phyloP scores from a whole-genome alignment of 2,888 invertebrate genomes.

The Nomada ruficornis region DNA sequence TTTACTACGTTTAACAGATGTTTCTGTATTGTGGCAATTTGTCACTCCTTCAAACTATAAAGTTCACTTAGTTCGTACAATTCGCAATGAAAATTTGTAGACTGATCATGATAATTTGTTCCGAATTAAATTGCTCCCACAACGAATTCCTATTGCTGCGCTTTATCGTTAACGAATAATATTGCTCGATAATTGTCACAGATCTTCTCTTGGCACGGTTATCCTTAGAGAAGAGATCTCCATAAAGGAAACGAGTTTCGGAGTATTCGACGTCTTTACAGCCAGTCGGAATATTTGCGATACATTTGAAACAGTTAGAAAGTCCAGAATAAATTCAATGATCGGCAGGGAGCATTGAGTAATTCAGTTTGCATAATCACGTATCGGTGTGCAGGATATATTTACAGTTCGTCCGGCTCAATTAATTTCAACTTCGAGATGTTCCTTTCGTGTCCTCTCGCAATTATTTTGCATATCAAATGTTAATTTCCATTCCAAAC shows the following conservation, averaged over 20 bases:
- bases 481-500: background rate
- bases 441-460: background rate
- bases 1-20: background rate
- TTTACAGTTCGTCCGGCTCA: constrained; percentile 7
- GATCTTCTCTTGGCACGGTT: too few relatives aligned
- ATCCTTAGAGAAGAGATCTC: background rate
- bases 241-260: background rate
- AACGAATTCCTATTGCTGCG: too few relatives aligned
- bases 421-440: constrained; percentile 1
- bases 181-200: too few relatives aligned
- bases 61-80: background rate
- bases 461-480: background rate
- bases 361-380: constrained; percentile 14
- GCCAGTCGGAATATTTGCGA: background rate
- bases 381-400: background rate
- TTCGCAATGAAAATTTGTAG: background rate
- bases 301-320: constrained; percentile 14
- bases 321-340: constrained; percentile 5
- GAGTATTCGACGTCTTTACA: background rate
- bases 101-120: background rate
- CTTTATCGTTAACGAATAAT: too few relatives aligned
- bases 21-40: background rate
- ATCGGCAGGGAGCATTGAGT: background rate
- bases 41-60: background rate
- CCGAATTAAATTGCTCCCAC: too few relatives aligned